Conservation (phyloP, 2,113 vertebrate genomes). For the Larimichthys polyactis region DNA sequence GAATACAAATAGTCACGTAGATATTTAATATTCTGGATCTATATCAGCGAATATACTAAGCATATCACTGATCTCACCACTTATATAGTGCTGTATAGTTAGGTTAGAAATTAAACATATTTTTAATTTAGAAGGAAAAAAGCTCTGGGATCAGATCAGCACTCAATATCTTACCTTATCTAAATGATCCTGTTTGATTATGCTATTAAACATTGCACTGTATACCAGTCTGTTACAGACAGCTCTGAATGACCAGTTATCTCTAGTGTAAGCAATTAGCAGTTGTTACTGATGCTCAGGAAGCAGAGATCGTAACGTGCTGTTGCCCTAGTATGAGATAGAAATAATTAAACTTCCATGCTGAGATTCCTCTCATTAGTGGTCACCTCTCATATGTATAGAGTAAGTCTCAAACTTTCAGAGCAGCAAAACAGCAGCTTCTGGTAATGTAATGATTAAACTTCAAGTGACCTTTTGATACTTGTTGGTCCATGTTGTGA, state of each 20-base stretch:
- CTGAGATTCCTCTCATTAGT: constrained; percentile 64
- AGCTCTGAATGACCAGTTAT: constrained; percentile 34
- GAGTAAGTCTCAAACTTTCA: constrained; percentile 20
- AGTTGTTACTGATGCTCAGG: constrained; percentile 38
- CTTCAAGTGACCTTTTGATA: neutral
- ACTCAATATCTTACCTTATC: neutral
- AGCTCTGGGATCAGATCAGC: neutral
- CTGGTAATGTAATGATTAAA: neutral
- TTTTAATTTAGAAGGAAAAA: constrained; percentile 1
- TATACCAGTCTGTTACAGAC: neutral
- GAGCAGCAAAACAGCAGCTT: constrained; percentile 8
- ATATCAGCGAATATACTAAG: neutral
- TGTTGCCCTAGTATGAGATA: constrained; percentile 51
- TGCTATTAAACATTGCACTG: neutral
- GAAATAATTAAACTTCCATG: constrained; percentile 59
- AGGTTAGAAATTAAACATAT: neutral
- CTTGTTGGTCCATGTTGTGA: neutral
- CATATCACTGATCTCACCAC: neutral
- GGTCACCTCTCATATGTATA: constrained; percentile 31
- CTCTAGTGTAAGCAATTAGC: constrained; percentile 59
- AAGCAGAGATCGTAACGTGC: constrained; percentile 51
- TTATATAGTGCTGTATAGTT: neutral
- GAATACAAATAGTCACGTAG: constrained; percentile 9
- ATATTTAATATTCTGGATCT: constrained; percentile 34
- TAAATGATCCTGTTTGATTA: neutral